phyloP scores from a whole-genome alignment of 2,888 invertebrate species.

The Leptodirus hochenwartii region DNA sequence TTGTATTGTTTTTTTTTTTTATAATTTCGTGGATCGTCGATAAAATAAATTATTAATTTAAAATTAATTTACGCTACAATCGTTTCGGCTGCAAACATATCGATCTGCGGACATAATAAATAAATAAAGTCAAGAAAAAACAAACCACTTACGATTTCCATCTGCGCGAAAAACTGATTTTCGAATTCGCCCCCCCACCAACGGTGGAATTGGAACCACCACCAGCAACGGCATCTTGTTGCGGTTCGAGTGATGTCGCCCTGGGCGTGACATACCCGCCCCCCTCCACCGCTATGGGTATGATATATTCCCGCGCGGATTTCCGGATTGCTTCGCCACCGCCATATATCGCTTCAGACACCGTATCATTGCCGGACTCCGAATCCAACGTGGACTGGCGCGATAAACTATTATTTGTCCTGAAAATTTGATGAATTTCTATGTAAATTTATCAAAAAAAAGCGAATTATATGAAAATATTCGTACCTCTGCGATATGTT shows the following conservation, averaged over 20 bases:
- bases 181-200: too few relatives aligned
- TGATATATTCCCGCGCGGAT: conserved; percentile 78
- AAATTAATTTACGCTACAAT: too few relatives aligned
- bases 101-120: too few relatives aligned
- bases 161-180: too few relatives aligned
- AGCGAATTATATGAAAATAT: not conserved
- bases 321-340: conserved; percentile 64
- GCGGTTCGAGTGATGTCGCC: conserved; percentile 56
- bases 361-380: conserved; percentile 39
- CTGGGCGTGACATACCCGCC: conserved; percentile 69
- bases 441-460: conserved; percentile 17
- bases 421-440: conserved; percentile 10
- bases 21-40: too few relatives aligned
- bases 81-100: too few relatives aligned
- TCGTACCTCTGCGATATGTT: conserved; percentile 22
- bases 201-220: too few relatives aligned
- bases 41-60: too few relatives aligned
- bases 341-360: conserved; percentile 2
- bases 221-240: too few relatives aligned
- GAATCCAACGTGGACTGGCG: conserved; percentile 50
- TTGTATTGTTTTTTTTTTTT: too few relatives aligned
- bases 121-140: too few relatives aligned
- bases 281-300: conserved; percentile 85
- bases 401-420: conserved; percentile 28
- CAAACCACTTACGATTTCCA: too few relatives aligned